Conservation (phyloP, 2,113 vertebrate genomes). For the Serilophus lunatus region DNA sequence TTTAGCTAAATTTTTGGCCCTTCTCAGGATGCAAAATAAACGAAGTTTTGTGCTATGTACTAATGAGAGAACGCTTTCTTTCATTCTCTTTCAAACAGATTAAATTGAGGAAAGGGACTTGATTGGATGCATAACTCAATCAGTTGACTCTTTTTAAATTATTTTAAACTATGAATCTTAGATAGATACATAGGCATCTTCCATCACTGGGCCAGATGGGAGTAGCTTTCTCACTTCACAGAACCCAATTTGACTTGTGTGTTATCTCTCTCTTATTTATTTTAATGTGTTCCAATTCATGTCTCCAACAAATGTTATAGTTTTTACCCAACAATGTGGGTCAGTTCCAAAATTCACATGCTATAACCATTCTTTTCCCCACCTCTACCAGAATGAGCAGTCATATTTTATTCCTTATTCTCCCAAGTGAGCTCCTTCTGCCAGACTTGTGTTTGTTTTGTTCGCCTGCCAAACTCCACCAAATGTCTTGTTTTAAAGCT, state of each 20-base stretch:
- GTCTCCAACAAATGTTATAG: conserved; percentile 11
- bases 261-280: not conserved
- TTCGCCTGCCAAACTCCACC: conserved; percentile 6
- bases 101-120: not conserved
- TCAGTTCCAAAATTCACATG: conserved; percentile 17
- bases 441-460: conserved; percentile 43
- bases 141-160: not conserved
- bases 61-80: not conserved
- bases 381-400: conserved; percentile 26
- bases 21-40: not conserved
- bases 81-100: not conserved
- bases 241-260: not conserved
- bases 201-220: not conserved
- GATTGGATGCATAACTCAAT: not conserved
- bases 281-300: conserved; percentile 1
- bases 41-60: not conserved
- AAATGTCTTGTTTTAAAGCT: conserved; percentile 45
- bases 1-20: not conserved
- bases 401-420: not conserved
- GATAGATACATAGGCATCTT: not conserved
- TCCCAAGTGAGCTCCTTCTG: not conserved
- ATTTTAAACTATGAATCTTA: not conserved
- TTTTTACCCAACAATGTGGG: not conserved
- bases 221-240: not conserved
- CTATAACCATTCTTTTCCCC: not conserved